Conservation (phyloP, 2,888 invertebrate genomes). For the Ichneumoninae sp. region DNA sequence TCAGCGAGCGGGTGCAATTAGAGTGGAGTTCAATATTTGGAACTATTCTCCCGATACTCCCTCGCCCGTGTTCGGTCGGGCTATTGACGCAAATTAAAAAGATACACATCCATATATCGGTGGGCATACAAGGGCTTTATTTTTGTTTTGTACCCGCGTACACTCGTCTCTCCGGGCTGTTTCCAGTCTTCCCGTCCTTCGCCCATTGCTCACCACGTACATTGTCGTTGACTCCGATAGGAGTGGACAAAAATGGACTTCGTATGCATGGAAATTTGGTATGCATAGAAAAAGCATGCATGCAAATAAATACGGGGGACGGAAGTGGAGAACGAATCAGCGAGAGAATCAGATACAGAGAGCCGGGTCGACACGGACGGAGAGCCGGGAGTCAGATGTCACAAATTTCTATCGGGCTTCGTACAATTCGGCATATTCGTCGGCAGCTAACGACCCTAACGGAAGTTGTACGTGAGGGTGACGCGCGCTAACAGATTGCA, state of each 20-base stretch:
- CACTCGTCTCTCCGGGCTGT: neutral
- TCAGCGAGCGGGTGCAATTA: constrained; percentile 1
- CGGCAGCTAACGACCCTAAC: constrained; percentile 21
- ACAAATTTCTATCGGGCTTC: constrained; percentile 18
- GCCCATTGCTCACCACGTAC: neutral
- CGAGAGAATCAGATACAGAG: constrained; percentile 19
- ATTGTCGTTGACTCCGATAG: constrained; percentile 35
- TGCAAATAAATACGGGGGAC: constrained; percentile 52
- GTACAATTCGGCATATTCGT: constrained; percentile 21
- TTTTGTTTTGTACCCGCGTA: neutral
- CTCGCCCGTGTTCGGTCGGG: constrained; percentile 13
- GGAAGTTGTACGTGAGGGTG: constrained; percentile 3
- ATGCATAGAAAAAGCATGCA: constrained; percentile 63
- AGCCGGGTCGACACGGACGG: constrained; percentile 5
- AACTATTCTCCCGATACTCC: constrained; percentile 21
- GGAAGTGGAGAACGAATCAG: constrained; percentile 20
- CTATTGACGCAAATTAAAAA: constrained; percentile 48
- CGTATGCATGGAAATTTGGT: constrained; percentile 64
- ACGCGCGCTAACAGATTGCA: constrained; percentile 6
- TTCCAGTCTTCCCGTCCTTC: neutral
- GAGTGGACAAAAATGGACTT: constrained; percentile 54
- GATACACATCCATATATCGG: constrained; percentile 16
- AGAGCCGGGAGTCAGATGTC: constrained; percentile 23
- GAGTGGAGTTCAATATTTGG: constrained; percentile 18
- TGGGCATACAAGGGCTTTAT: neutral